phyloP scores from a whole-genome alignment of 2,113 vertebrate species.

The Xiphophorus hellerii region DNA sequence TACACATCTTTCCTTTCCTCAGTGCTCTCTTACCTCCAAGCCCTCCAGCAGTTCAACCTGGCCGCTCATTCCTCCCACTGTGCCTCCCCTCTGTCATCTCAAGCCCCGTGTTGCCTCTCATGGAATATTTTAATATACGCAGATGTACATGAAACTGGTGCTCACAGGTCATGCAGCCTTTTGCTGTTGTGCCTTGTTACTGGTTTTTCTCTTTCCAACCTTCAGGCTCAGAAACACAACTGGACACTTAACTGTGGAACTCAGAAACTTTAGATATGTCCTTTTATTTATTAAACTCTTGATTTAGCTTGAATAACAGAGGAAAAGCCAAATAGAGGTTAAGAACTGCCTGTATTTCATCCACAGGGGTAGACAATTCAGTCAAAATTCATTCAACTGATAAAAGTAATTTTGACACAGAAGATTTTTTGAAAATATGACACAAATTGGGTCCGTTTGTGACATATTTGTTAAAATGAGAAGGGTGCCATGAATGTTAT shows the following conservation, averaged over 20 bases:
- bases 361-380: neutral
- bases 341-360: neutral
- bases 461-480: neutral
- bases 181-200: neutral
- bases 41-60: slow-evolving; percentile 42
- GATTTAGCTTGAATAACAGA: slow-evolving; percentile 13
- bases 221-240: slow-evolving; percentile 3
- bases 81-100: slow-evolving; percentile 27
- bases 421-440: neutral
- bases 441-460: neutral
- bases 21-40: slow-evolving; percentile 16
- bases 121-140: slow-evolving; percentile 44
- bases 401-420: neutral
- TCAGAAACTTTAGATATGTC: neutral
- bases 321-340: neutral
- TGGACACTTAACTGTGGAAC: slow-evolving; percentile 14
- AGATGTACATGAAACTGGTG: slow-evolving; percentile 24
- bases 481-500: neutral
- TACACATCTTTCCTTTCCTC: slow-evolving; percentile 38
- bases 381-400: neutral
- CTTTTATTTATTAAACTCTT: slow-evolving; percentile 6
- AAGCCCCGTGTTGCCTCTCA: slow-evolving; percentile 22
- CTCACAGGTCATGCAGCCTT: slow-evolving; percentile 20
- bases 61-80: slow-evolving; percentile 19
- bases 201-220: neutral